Evolutionary conservation across 2,797 vertebrate species (phyloP).

Genomic region (Notamacropus eugenii): DNA sequence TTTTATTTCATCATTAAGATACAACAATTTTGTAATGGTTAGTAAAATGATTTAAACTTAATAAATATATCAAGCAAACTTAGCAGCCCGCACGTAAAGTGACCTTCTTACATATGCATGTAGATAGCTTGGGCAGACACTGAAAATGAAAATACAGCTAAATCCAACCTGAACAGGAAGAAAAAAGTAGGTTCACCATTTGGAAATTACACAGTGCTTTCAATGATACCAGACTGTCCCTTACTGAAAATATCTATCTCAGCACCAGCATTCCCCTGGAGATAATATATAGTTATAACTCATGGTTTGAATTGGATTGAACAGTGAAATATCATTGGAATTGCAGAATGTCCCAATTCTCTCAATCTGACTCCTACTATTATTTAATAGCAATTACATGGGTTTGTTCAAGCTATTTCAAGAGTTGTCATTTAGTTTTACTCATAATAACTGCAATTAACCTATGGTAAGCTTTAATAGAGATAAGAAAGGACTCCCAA

Average conservation of each 20-base stretch:
- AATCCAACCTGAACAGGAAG: neutral
- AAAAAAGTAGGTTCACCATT: neutral
- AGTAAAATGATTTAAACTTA: neutral
- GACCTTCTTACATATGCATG: neutral
- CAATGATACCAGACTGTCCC: neutral
- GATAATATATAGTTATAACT: neutral
- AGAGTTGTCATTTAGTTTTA: neutral
- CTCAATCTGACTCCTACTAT: neutral
- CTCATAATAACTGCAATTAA: neutral
- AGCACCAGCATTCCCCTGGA: neutral
- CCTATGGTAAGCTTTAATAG: neutral
- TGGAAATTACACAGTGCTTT: neutral
- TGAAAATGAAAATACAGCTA: neutral
- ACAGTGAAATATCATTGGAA: neutral
- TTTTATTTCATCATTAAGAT: neutral
- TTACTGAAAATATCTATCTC: neutral
- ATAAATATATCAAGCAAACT: neutral
- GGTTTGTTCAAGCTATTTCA: neutral
- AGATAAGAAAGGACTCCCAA: neutral
- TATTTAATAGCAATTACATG: neutral
- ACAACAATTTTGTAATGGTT: neutral
- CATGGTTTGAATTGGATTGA: neutral
- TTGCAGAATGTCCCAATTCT: neutral
- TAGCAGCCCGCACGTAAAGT: neutral
- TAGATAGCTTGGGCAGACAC: neutral